These are phyloP conservation scores for Actenoides hombroni DNA, from an alignment of 2,113 vertebrate genomes.

Conservation along the genomic window DNA sequence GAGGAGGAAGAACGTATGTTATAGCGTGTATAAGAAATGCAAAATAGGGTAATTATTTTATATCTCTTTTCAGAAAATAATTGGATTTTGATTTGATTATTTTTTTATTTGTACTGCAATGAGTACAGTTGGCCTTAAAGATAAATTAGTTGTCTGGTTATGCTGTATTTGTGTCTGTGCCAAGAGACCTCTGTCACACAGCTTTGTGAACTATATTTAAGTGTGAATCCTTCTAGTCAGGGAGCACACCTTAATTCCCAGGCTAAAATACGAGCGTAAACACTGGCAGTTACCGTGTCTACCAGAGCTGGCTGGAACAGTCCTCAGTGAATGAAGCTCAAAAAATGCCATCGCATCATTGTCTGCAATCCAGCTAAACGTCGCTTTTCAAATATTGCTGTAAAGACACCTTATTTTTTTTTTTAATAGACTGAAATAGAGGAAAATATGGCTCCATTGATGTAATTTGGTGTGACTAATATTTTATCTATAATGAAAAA, in stretches of 20 bases:
- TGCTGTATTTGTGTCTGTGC: background rate
- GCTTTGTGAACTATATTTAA: background rate
- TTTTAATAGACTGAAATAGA: background rate
- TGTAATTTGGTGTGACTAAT: background rate
- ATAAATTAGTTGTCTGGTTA: background rate
- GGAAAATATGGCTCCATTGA: accelerated
- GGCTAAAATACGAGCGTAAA: background rate
- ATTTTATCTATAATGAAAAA: background rate
- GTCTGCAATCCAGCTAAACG: background rate
- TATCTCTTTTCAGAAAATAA: background rate
- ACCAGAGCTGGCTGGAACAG: background rate
- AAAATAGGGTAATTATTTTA: background rate
- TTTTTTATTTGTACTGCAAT: background rate
- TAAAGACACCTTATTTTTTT: background rate
- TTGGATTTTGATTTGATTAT: background rate
- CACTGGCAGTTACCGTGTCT: background rate
- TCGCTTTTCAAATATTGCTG: background rate
- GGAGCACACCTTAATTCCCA: background rate
- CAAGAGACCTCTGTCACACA: background rate
- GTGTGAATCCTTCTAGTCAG: background rate
- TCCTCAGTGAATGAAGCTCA: background rate
- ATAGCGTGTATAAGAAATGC: background rate
- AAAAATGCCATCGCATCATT: no score
- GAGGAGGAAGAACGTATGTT: background rate
- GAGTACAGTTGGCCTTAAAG: background rate